Percentiles rank a stretch among this genome's conserved stretches.
Conservation (phyloP, 1,140 invertebrate species). For the Drosophila arizonae region DNA sequence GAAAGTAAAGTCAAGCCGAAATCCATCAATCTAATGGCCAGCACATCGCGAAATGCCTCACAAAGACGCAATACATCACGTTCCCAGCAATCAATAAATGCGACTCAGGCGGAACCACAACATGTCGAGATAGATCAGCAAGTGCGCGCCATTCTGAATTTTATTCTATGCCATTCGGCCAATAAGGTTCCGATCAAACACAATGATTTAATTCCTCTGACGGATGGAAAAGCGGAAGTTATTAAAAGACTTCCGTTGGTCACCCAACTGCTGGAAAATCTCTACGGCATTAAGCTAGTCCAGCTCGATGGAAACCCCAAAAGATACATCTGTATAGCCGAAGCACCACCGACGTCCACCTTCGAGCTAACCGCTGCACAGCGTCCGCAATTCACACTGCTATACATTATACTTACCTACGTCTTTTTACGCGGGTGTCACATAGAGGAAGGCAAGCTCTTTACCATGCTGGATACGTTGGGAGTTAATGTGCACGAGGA, state of each 20-base stretch:
- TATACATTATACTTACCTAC: conserved; percentile 65
- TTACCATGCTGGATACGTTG: conserved; percentile 45
- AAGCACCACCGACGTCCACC: conserved; percentile 46
- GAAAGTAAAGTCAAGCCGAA: neutral
- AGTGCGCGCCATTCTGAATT: conserved; percentile 53
- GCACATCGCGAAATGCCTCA: conserved; percentile 41
- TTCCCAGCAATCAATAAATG: conserved; percentile 13
- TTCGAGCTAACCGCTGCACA: conserved; percentile 52
- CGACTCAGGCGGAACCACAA: neutral
- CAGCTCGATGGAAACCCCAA: conserved; percentile 38
- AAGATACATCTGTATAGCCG: conserved; percentile 48
- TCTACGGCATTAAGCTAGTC: conserved; percentile 46
- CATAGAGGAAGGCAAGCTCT: conserved; percentile 56
- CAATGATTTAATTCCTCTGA: conserved; percentile 41
- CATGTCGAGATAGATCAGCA: conserved; percentile 26
- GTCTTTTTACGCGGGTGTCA: conserved; percentile 58
- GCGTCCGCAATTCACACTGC: conserved; percentile 47
- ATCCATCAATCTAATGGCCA: conserved; percentile 45
- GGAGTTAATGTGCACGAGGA: conserved; percentile 56
- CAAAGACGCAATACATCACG: conserved; percentile 16
- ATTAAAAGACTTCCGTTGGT: conserved; percentile 39
- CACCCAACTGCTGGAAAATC: conserved; percentile 24
- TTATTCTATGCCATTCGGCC: conserved; percentile 56
- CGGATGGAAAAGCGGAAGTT: conserved; percentile 32
- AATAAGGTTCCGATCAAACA: conserved; percentile 59